Conservation (phyloP, 2,888 invertebrate species). For the Heliconius sara region DNA sequence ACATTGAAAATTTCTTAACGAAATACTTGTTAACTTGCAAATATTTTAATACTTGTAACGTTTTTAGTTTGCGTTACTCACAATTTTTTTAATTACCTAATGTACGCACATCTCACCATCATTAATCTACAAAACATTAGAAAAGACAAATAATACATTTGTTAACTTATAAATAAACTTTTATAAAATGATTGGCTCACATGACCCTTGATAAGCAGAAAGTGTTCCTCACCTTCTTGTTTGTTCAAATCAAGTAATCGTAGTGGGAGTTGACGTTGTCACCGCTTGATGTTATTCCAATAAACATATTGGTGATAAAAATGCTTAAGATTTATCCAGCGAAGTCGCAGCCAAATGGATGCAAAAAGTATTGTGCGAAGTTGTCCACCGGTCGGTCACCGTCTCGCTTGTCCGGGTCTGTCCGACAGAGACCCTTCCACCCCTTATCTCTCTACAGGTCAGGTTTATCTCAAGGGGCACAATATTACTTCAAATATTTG, state of each 20-base stretch:
- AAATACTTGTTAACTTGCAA: neutral
- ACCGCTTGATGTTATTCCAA: slow-evolving; percentile 80
- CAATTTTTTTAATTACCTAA: neutral
- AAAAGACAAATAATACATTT: slow-evolving; percentile 40
- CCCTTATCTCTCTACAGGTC: slow-evolving; percentile 72
- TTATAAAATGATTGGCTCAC: slow-evolving; percentile 35
- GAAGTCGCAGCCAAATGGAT: slow-evolving; percentile 46
- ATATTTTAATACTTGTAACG: neutral
- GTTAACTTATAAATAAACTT: slow-evolving; percentile 58
- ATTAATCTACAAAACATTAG: slow-evolving; percentile 4
- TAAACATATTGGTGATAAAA: slow-evolving; percentile 75
- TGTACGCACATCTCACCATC: neutral
- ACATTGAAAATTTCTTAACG: neutral
- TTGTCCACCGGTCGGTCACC: slow-evolving; percentile 46
- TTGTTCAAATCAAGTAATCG: slow-evolving; percentile 80
- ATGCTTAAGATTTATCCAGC: slow-evolving; percentile 39
- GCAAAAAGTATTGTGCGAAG: slow-evolving; percentile 54
- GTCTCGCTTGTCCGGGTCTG: slow-evolving; percentile 46
- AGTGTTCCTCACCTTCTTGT: slow-evolving; percentile 62
- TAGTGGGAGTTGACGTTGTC: slow-evolving; percentile 81
- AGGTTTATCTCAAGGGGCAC: slow-evolving; percentile 70
- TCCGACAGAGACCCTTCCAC: slow-evolving; percentile 57
- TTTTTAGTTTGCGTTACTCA: neutral
- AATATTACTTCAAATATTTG: slow-evolving; percentile 65
- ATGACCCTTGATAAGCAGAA: slow-evolving; percentile 43